These are phyloP conservation scores for Anser brachyrhynchus DNA, from an alignment of 2,113 vertebrate genomes.

Conservation along the genomic window DNA sequence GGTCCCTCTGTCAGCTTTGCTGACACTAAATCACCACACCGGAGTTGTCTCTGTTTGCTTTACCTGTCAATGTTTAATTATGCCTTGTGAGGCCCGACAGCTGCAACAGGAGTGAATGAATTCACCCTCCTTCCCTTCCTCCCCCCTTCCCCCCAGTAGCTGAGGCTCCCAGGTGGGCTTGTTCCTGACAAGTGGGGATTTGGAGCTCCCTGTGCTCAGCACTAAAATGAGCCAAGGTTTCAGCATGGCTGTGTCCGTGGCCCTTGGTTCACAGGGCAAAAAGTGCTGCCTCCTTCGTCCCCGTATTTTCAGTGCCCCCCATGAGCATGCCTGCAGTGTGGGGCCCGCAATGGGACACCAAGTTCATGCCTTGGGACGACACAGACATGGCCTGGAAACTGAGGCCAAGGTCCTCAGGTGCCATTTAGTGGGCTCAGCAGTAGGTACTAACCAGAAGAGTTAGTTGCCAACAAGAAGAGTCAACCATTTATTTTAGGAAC, in stretches of 20 bases:
- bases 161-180: background rate
- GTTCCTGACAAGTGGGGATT: background rate
- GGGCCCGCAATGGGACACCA: accelerated
- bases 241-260: background rate
- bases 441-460: background rate
- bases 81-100: accelerated
- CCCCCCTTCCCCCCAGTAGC: background rate
- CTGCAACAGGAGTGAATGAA: background rate
- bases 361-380: background rate
- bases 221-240: background rate
- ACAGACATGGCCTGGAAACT: background rate
- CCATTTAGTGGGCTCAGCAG: background rate
- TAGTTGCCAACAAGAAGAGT: background rate
- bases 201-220: background rate
- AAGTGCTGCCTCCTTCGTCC: background rate
- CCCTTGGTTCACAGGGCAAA: no score
- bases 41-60: background rate
- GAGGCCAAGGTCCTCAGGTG: background rate
- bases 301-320: background rate
- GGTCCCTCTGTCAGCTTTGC: background rate
- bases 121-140: background rate
- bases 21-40: background rate
- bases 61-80: background rate
- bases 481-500: background rate
- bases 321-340: background rate